These are phyloP conservation scores for Sipha flava DNA, from an alignment of 1,140 invertebrate species.

Conservation along the genomic window DNA sequence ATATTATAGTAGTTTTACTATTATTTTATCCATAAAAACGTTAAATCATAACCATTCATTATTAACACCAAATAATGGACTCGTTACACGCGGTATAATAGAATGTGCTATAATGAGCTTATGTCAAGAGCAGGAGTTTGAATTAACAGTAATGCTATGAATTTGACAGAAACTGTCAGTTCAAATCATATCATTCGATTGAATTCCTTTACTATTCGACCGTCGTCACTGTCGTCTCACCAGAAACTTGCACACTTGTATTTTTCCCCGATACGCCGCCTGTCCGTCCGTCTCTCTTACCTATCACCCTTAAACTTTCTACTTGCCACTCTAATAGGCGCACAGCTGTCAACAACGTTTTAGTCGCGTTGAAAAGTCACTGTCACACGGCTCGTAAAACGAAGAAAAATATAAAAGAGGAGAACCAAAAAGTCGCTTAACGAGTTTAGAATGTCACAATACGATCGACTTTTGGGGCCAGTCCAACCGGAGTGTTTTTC, in stretches of 20 bases:
- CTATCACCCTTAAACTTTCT: background rate
- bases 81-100: no score
- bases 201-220: background rate
- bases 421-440: background rate
- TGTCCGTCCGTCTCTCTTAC: background rate
- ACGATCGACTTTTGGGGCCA: background rate
- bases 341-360: background rate
- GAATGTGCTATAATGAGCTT: no score
- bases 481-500: background rate
- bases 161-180: background rate
- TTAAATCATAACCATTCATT: no score
- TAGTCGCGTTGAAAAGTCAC: background rate
- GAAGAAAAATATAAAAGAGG: background rate
- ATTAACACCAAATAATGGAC: no score
- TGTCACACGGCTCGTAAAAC: background rate
- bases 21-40: no score
- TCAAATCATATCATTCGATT: background rate
- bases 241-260: background rate
- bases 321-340: background rate
- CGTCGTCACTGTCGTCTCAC: background rate
- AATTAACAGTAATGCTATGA: no score
- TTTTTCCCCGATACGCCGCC: background rate
- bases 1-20: no score
- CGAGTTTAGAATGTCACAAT: background rate
- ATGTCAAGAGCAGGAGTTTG: no score